phyloP scores from a whole-genome alignment of 2,888 invertebrate genomes.

The Cyrtodaria siliqua region DNA sequence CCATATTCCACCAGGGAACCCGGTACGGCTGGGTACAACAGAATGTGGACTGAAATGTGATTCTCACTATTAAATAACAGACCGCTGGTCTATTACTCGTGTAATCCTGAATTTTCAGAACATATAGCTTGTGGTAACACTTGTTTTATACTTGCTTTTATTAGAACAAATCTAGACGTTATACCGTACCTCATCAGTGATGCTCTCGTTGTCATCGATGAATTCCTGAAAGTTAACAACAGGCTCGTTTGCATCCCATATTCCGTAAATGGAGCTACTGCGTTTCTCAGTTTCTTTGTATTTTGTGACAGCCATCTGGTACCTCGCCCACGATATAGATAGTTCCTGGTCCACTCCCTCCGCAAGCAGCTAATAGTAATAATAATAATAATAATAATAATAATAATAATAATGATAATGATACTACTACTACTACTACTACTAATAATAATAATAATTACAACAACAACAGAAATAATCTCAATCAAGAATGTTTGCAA shows the following conservation, averaged over 20 bases:
- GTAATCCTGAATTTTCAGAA: too few relatives aligned
- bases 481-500: not conserved
- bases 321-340: conserved; percentile 72
- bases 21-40: too few relatives aligned
- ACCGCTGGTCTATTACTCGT: too few relatives aligned
- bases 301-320: conserved; percentile 76
- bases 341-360: conserved; percentile 63
- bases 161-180: too few relatives aligned
- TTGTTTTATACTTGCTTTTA: too few relatives aligned
- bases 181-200: conserved; percentile 73
- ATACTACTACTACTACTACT: too few relatives aligned
- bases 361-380: conserved; percentile 65
- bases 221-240: conserved; percentile 71
- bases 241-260: conserved; percentile 69
- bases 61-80: not conserved
- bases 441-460: too few relatives aligned
- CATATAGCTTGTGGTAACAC: too few relatives aligned
- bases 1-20: too few relatives aligned
- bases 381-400: too few relatives aligned
- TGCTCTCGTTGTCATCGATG: conserved; percentile 72
- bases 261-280: conserved; percentile 72
- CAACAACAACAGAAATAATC: not conserved
- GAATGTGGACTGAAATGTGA: not conserved
- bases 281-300: conserved; percentile 70
- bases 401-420: too few relatives aligned